These are phyloP conservation scores for Neodontobutis hainanensis DNA, from an alignment of 2,113 vertebrate species.

Conservation along the genomic window DNA sequence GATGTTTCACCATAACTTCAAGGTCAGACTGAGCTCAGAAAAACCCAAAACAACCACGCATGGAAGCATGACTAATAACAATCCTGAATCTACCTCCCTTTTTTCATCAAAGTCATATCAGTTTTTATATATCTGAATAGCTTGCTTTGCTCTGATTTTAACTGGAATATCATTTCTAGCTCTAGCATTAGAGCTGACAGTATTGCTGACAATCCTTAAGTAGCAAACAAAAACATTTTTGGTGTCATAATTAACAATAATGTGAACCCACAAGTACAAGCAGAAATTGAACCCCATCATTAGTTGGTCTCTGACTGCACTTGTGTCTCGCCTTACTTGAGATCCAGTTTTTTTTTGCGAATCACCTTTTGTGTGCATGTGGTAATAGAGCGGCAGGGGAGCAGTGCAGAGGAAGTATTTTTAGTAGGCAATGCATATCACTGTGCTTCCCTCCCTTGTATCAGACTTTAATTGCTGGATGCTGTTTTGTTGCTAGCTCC, in stretches of 20 bases:
- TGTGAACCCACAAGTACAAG: neutral
- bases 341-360: constrained; percentile 12
- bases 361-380: neutral
- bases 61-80: too few relatives aligned
- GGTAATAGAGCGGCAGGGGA: neutral
- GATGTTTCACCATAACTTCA: too few relatives aligned
- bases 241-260: neutral
- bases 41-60: too few relatives aligned
- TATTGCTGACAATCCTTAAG: neutral
- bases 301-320: neutral
- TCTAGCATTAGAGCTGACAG: constrained; percentile 8
- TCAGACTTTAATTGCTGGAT: constrained; percentile 40
- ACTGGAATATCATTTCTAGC: too few relatives aligned
- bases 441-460: neutral
- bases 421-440: constrained; percentile 11
- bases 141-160: too few relatives aligned
- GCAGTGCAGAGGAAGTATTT: constrained; percentile 13
- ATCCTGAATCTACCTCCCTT: too few relatives aligned
- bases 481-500: constrained; percentile 28
- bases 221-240: too few relatives aligned
- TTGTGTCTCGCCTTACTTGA: neutral
- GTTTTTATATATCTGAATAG: too few relatives aligned
- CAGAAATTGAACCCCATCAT: neutral
- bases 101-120: too few relatives aligned
- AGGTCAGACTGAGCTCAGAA: too few relatives aligned